Evolutionary conservation across 2,888 invertebrate species (phyloP), one percentile per base, ranked within the genome.

Genomic region (Drosophila stalkeri): DNA sequence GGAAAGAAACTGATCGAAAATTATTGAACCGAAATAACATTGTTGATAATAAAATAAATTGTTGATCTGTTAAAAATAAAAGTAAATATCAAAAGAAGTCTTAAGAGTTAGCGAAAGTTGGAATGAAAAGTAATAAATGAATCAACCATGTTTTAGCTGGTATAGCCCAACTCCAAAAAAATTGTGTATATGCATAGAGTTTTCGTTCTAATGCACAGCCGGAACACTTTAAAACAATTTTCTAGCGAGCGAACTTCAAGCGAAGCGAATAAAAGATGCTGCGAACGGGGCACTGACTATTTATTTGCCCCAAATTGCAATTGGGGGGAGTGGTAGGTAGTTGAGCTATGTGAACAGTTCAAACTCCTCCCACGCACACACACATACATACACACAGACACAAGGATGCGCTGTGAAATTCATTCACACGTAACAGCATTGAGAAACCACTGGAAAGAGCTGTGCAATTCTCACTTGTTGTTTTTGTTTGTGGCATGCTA

Each of bases 281-380:
- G 37, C 31, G 33, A 56, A 52, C 35, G 20, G 56, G 46, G 39
- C 52, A 41, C 57, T 47, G 68, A 75, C 75, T 84, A 85, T 85
- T 85, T 85, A 87, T 87, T 85, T 85, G 80, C 73, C 82, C 85
- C 87, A 85, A 87, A 87, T 89, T 89, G 73, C 73, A 44, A 31
- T 16, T 51, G 47, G 35, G 43, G 31, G 12, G 3, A 64, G 16
- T 41, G 33, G 39, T 31, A 41, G 55, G 41, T 55, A 39, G n/a
- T 14, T 18, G 33, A 35, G 46, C 18, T 67, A 47, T 52, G 33
- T 23, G 39, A 27, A 64, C 51, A 49, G 49, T 49, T 44, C 43
- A 44, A 59, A 14, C 31, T 7, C 31, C 41, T 41, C 59, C 35
- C 39, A 54, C 60, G 54, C 47, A 51, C 35, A 55, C 49, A 33